Evolutionary conservation across 1,140 invertebrate genomes (phyloP).

Genomic region (Macrobrachium nipponense): DNA sequence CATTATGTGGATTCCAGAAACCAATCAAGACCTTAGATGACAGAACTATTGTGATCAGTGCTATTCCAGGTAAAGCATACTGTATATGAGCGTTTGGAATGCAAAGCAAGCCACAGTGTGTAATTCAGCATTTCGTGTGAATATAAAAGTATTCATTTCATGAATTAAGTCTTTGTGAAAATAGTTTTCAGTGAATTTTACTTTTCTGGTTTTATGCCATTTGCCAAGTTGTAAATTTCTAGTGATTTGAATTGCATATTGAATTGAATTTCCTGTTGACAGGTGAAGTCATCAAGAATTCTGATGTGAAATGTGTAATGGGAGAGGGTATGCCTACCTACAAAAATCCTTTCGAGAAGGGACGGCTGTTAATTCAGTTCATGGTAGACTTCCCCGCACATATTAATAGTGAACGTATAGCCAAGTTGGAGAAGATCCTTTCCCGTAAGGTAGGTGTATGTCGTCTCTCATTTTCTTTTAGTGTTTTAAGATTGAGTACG

Average conservation of each 20-base stretch:
- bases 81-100: neutral
- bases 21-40: conserved; percentile 94
- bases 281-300: conserved; percentile 88
- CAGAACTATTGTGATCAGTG: conserved; percentile 87
- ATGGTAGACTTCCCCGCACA: conserved; percentile 88
- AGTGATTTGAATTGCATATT: neutral
- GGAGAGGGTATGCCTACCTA: conserved; percentile 98
- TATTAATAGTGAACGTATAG: conserved; percentile 80
- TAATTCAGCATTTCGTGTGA: conserved; percentile 51
- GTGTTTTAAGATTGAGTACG: no score
- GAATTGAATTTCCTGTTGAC: conserved; percentile 62
- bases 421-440: conserved; percentile 85
- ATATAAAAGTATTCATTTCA: neutral
- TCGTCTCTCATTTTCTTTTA: no score
- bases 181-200: no score
- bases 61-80: conserved; percentile 78
- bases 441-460: conserved; percentile 73
- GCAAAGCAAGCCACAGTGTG: conserved; percentile 48
- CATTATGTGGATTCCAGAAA: conserved; percentile 96
- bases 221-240: neutral
- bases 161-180: no score
- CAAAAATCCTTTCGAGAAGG: conserved; percentile 96
- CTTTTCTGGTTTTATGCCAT: no score
- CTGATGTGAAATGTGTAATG: conserved; percentile 89
- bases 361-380: conserved; percentile 93